These are phyloP conservation scores for Pristionchus maxplancki DNA, from an alignment of 2,888 invertebrate genomes.

Conservation along the genomic window DNA sequence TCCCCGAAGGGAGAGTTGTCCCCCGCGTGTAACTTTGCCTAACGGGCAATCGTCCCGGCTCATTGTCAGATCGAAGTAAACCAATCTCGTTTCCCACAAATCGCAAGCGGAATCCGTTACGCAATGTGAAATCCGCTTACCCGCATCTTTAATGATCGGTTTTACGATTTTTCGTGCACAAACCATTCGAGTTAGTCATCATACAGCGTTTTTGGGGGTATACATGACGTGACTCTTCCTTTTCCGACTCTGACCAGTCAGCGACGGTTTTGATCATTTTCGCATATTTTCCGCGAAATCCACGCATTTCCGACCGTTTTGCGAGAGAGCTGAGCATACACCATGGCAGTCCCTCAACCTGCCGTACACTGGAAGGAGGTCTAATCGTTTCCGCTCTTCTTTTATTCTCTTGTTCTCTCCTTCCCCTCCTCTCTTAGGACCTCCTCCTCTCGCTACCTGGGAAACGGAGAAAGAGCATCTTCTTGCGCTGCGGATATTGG, in stretches of 20 bases:
- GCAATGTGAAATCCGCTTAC: background rate
- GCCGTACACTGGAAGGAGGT: background rate
- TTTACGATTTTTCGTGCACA: background rate
- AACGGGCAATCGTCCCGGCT: background rate
- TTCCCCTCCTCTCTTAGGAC: background rate
- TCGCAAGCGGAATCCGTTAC: background rate
- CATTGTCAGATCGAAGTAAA: background rate
- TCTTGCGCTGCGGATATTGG: background rate
- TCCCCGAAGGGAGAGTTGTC: background rate
- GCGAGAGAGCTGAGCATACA: background rate
- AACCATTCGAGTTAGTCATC: background rate
- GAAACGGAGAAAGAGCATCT: slow-evolving; percentile 10
- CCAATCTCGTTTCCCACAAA: background rate
- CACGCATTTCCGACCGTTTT: background rate
- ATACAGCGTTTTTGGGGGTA: background rate
- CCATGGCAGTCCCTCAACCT: background rate
- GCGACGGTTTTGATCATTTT: background rate
- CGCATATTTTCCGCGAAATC: background rate
- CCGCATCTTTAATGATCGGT: background rate
- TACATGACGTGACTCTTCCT: background rate
- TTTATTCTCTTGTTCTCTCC: slow-evolving; percentile 28
- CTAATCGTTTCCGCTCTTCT: slow-evolving; percentile 42
- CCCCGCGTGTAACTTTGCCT: background rate
- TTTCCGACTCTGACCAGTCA: background rate
- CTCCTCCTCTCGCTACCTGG: slow-evolving; percentile 16